Evolutionary conservation across 2,797 vertebrate species (phyloP), one percentile per base, ranked within the genome.

Genomic region (Botia kubotai): DNA sequence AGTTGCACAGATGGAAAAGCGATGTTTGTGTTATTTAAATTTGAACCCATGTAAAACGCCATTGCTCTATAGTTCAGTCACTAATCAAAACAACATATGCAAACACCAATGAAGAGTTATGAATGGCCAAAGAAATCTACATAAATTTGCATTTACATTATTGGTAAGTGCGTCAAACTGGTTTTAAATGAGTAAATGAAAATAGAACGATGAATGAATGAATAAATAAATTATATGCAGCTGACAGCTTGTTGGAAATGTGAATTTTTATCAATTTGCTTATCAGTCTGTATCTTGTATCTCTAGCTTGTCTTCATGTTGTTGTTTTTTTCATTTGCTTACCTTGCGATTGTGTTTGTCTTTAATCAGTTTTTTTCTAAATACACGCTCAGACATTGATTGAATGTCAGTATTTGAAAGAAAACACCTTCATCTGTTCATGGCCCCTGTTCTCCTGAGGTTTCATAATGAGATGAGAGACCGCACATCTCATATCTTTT

Each of bases 401-500:
- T 85, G 82, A 87, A 70, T 74, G 60, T 82, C 76, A 80, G 39
- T 81, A 68, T 72, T 72, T 52, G 39, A 67, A 80, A 80, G 78
- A 58, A 80, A 80, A 74, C 67, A 39, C 17, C 57, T 14, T 72
- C 46, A 43, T 83, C 70, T 77, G 52, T 79, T 79, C 79, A 52
- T 62, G 77, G 68, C 48, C 13, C n/a, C 68, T 29, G 73, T 70
- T 66, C 65, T 77, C 75, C 67, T 26, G 69, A 57, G 77, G 50
- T 62, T 77, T 58, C 69, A 80, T 81, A 87, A 87, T 85, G 82
- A 84, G 81, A 83, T 80, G 79, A 68, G 76, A 71, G 74, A 71
- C 83, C 17, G 62, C 21, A 29, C 83, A 76, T 69, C 77, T 83
- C 84, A 80, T 85, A 85, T 71, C 63, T 87, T 83, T 89, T 78